phyloP scores from a whole-genome alignment of 2,888 invertebrate species.

The Agriotes lineatus region DNA sequence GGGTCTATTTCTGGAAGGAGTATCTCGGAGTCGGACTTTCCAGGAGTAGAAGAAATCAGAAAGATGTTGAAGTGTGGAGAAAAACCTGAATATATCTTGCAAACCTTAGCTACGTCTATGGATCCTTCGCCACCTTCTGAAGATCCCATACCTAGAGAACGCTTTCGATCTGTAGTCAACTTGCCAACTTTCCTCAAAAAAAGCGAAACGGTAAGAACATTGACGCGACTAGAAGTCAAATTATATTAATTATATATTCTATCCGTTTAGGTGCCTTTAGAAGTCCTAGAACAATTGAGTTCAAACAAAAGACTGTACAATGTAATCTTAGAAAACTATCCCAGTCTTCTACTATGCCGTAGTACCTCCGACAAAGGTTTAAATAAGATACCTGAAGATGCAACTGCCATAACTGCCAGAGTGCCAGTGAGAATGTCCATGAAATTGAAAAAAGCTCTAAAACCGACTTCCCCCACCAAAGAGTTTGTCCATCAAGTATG shows the following conservation, averaged over 20 bases:
- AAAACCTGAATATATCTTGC: slow-evolving; percentile 75
- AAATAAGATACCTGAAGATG: slow-evolving; percentile 60
- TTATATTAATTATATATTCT: too few relatives aligned
- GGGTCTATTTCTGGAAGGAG: slow-evolving; percentile 68
- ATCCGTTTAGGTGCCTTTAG: slow-evolving; percentile 72
- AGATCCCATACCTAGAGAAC: slow-evolving; percentile 64
- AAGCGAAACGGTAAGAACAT: slow-evolving; percentile 76
- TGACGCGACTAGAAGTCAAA: too few relatives aligned
- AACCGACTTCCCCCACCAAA: slow-evolving; percentile 23
- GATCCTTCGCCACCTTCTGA: slow-evolving; percentile 64
- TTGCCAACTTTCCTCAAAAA: slow-evolving; percentile 81
- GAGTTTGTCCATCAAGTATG: slow-evolving; percentile 2
- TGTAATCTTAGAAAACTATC: slow-evolving; percentile 80
- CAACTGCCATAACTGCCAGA: slow-evolving; percentile 65
- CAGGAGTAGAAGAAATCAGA: slow-evolving; percentile 76
- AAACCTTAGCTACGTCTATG: slow-evolving; percentile 73
- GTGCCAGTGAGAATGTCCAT: slow-evolving; percentile 74
- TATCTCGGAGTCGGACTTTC: slow-evolving; percentile 67
- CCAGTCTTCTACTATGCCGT: slow-evolving; percentile 74
- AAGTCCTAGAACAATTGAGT: slow-evolving; percentile 74
- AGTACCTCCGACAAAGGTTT: slow-evolving; percentile 76
- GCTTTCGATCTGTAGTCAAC: slow-evolving; percentile 76
- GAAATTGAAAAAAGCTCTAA: slow-evolving; percentile 68
- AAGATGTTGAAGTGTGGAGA: slow-evolving; percentile 79
- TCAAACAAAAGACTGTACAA: slow-evolving; percentile 77